Conservation (phyloP, 1,140 invertebrate genomes). For the Drosophila sulfurigaster region DNA sequence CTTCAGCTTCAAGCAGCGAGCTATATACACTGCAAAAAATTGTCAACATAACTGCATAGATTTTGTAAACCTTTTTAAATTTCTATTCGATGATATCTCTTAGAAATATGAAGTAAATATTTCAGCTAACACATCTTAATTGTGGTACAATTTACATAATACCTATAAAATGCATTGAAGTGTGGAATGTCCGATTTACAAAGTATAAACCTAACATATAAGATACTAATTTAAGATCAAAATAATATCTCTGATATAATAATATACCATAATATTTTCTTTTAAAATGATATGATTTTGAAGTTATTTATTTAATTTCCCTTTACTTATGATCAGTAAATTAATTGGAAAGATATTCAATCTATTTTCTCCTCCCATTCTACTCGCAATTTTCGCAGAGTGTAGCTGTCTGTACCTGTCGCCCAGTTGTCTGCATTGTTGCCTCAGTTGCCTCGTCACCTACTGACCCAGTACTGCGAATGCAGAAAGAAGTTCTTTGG, state of each 20-base stretch:
- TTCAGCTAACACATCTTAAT: too few relatives aligned
- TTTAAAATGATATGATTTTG: background rate
- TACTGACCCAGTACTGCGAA: slow-evolving; percentile 58
- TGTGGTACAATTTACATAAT: too few relatives aligned
- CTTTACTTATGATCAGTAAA: background rate
- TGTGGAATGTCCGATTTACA: too few relatives aligned
- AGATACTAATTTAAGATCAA: too few relatives aligned
- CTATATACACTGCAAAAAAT: slow-evolving; percentile 22
- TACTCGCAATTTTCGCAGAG: background rate
- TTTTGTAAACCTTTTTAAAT: background rate
- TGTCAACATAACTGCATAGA: background rate
- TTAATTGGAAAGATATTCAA: background rate
- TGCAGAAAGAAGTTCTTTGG: slow-evolving; percentile 38
- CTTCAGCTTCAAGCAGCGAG: background rate
- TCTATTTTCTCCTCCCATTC: background rate
- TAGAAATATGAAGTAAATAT: too few relatives aligned
- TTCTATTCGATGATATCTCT: too few relatives aligned
- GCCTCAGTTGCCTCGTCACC: slow-evolving; percentile 47
- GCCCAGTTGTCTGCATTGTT: slow-evolving; percentile 60
- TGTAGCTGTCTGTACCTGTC: slow-evolving; percentile 61
- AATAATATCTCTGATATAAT: too few relatives aligned
- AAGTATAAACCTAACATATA: too few relatives aligned
- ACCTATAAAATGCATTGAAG: too few relatives aligned
- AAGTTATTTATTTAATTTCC: background rate
- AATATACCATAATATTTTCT: too few relatives aligned